phyloP scores from a whole-genome alignment of 2,888 invertebrate genomes.

The Actias luna region DNA sequence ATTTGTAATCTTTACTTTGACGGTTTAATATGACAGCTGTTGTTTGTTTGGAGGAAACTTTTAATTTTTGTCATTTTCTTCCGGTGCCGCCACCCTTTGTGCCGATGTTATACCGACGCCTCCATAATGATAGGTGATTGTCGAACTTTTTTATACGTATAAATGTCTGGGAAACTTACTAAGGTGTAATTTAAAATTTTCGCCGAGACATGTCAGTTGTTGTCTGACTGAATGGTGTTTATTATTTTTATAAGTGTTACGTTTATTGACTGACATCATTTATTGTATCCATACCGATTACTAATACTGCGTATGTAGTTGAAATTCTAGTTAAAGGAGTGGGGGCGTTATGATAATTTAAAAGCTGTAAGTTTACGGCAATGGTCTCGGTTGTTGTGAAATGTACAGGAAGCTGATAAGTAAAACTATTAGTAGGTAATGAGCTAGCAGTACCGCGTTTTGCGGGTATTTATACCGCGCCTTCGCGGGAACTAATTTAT shows the following conservation, averaged over 20 bases:
- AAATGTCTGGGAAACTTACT: slow-evolving; percentile 66
- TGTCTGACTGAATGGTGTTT: slow-evolving; percentile 58
- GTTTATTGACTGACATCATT: slow-evolving; percentile 27
- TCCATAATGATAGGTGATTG: slow-evolving; percentile 77
- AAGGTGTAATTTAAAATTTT: slow-evolving; percentile 71
- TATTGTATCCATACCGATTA: slow-evolving; percentile 4
- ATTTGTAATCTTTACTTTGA: slow-evolving; percentile 80
- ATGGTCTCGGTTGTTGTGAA: slow-evolving; percentile 44
- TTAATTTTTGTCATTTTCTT: slow-evolving; percentile 77
- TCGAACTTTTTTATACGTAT: slow-evolving; percentile 63
- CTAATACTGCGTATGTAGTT: slow-evolving; percentile 19
- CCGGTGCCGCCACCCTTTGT: slow-evolving; percentile 67
- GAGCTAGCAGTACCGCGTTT: slow-evolving; percentile 67
- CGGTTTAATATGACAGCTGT: slow-evolving; percentile 81
- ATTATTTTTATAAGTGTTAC: slow-evolving; percentile 68
- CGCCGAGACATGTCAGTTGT: slow-evolving; percentile 53
- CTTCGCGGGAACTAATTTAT: slow-evolving; percentile 80
- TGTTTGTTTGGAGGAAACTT: slow-evolving; percentile 79
- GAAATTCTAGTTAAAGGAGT: not conserved
- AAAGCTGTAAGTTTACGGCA: slow-evolving; percentile 29
- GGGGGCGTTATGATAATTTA: not conserved
- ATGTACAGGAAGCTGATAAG: slow-evolving; percentile 68
- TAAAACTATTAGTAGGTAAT: slow-evolving; percentile 77
- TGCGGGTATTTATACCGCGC: slow-evolving; percentile 76
- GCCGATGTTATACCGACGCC: slow-evolving; percentile 64